phyloP scores from a whole-genome alignment of 2,888 invertebrate genomes.

The Odontocerum albicorne region DNA sequence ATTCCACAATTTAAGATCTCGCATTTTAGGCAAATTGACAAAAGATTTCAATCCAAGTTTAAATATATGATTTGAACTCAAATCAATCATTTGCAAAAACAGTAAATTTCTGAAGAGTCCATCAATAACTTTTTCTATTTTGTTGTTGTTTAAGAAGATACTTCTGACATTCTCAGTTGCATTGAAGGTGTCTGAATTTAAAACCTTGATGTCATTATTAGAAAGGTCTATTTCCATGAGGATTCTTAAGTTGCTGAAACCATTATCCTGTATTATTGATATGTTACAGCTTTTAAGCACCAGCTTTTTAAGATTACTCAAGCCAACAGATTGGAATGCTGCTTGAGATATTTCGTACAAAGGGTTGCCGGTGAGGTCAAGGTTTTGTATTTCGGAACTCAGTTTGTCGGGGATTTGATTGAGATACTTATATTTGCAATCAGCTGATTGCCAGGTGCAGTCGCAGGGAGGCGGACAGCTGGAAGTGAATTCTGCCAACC shows the following conservation, averaged over 20 bases:
- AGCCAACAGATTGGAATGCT: slow-evolving; percentile 68
- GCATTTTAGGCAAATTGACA: slow-evolving; percentile 66
- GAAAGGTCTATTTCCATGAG: slow-evolving; percentile 84
- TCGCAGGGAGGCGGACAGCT: slow-evolving; percentile 71
- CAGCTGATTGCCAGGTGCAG: slow-evolving; percentile 84
- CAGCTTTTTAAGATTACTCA: slow-evolving; percentile 81
- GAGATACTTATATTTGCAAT: slow-evolving; percentile 69
- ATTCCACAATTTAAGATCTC: slow-evolving; percentile 68
- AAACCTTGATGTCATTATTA: slow-evolving; percentile 65
- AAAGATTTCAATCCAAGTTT: slow-evolving; percentile 73
- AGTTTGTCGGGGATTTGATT: slow-evolving; percentile 71
- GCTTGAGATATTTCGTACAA: slow-evolving; percentile 66
- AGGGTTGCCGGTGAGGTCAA: slow-evolving; percentile 72
- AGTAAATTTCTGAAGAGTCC: slow-evolving; percentile 74
- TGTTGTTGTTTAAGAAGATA: slow-evolving; percentile 74
- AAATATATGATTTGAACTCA: slow-evolving; percentile 74
- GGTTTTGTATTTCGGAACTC: slow-evolving; percentile 69
- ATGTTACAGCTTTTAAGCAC: slow-evolving; percentile 74
- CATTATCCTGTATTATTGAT: slow-evolving; percentile 69
- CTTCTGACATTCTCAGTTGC: slow-evolving; percentile 72
- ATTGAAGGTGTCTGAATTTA: slow-evolving; percentile 70
- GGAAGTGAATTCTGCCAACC: slow-evolving; percentile 45
- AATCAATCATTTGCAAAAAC: slow-evolving; percentile 73
- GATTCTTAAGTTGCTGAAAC: slow-evolving; percentile 74
- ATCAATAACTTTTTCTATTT: slow-evolving; percentile 70